Conservation (phyloP, 2,888 invertebrate species). For the Blastobasis adustella region DNA sequence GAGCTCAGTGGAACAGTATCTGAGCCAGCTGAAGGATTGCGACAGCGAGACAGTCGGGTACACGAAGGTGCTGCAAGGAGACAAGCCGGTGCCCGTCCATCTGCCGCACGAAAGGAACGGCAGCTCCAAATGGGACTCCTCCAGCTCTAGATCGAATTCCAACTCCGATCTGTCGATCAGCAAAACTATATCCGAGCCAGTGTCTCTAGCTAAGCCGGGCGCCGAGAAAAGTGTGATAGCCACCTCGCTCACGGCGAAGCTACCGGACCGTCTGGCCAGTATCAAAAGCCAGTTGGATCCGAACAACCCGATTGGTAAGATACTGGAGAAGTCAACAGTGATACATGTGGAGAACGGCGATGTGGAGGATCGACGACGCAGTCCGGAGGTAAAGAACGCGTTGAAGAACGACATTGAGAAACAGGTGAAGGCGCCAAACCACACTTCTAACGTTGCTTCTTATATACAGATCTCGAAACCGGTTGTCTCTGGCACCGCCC, state of each 20-base stretch:
- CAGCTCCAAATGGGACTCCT: conserved; percentile 42
- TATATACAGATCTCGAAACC: conserved; percentile 75
- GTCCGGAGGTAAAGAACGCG: conserved; percentile 38
- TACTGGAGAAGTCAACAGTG: conserved; percentile 67
- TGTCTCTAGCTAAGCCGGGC: conserved; percentile 47
- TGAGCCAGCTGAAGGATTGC: conserved; percentile 58
- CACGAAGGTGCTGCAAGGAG: conserved; percentile 53
- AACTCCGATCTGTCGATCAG: conserved; percentile 61
- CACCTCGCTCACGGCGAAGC: conserved; percentile 48
- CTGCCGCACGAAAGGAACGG: conserved; percentile 64
- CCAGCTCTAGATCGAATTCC: conserved; percentile 52
- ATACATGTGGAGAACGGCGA: conserved; percentile 65
- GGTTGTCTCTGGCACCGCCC: conserved; percentile 51
- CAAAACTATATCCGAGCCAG: conserved; percentile 63
- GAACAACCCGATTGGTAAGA: conserved; percentile 69
- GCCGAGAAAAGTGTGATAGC: conserved; percentile 51
- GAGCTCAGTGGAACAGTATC: conserved; percentile 50
- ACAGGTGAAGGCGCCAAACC: conserved; percentile 63
- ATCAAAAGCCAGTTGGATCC: conserved; percentile 68
- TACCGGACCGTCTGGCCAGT: conserved; percentile 59
- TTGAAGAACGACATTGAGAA: conserved; percentile 60
- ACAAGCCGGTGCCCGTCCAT: conserved; percentile 63
- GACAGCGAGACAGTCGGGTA: conserved; percentile 57
- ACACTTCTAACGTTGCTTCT: conserved; percentile 76
- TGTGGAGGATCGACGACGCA: conserved; percentile 29